Conservation (phyloP, 64 coral and sea anemone genomes). For the Montipora efflorescens region DNA sequence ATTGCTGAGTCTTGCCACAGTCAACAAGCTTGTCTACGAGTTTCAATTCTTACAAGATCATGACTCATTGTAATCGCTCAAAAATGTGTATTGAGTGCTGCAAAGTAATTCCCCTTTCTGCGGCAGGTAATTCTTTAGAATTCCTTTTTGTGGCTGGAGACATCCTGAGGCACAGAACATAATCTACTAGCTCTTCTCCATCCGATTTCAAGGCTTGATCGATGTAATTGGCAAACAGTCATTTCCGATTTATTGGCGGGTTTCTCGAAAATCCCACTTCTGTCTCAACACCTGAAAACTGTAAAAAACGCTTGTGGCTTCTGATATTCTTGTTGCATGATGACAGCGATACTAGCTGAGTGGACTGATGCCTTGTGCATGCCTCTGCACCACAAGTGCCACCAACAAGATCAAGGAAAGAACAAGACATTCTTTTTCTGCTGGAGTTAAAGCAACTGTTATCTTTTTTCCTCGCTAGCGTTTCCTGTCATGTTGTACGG, state of each 20-base stretch:
- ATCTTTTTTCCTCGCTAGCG: too few species aligned
- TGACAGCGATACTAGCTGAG: slow-evolving; percentile 1
- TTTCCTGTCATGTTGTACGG: too few species aligned
- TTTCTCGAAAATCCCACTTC: too few species aligned
- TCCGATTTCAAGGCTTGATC: background rate
- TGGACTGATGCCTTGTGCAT: slow-evolving; percentile 14
- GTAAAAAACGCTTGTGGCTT: slow-evolving; percentile 12
- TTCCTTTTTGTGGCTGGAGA: too few species aligned
- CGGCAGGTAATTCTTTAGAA: too few species aligned
- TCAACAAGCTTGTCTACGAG: slow-evolving; percentile 31
- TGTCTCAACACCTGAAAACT: too few species aligned
- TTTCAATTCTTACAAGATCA: background rate
- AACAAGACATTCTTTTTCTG: slow-evolving; percentile 29
- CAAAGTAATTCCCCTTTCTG: too few species aligned
- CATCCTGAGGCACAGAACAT: background rate
- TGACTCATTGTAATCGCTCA: background rate
- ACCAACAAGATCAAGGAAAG: slow-evolving; percentile 32
- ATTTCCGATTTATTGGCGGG: too few species aligned
- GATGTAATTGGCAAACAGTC: too few species aligned
- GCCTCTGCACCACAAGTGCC: slow-evolving; percentile 32
- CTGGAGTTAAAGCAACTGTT: too few species aligned
- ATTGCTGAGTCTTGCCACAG: slow-evolving; percentile 21
- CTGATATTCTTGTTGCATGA: slow-evolving; percentile 10
- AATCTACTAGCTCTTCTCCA: background rate
- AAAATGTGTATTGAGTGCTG: slow-evolving; percentile 26